Evolutionary conservation across 2,888 invertebrate species (phyloP).

Genomic region (Noctua pronuba): DNA sequence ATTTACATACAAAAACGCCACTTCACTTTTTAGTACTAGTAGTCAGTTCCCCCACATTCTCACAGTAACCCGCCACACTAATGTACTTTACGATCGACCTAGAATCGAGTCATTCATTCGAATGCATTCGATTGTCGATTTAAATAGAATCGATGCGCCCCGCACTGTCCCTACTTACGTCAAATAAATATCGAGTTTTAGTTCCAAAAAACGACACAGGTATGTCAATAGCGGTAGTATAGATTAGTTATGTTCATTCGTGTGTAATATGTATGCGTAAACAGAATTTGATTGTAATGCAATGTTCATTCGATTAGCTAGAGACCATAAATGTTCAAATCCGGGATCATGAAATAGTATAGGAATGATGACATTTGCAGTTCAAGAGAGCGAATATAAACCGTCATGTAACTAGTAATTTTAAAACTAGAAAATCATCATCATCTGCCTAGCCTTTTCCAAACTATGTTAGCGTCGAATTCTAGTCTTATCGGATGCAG

Average conservation of each 20-base stretch:
- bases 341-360: background rate
- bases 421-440: background rate
- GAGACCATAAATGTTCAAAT: slow-evolving; percentile 2
- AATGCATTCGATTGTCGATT: slow-evolving; percentile 63
- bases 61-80: slow-evolving; percentile 62
- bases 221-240: slow-evolving; percentile 62
- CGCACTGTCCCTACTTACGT: slow-evolving; percentile 58
- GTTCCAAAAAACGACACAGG: slow-evolving; percentile 65
- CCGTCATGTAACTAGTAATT: background rate
- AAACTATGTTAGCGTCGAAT: background rate
- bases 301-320: slow-evolving; percentile 16
- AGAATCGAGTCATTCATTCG: slow-evolving; percentile 64
- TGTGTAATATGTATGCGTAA: slow-evolving; percentile 55
- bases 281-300: slow-evolving; percentile 43
- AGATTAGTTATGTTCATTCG: slow-evolving; percentile 48
- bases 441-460: background rate
- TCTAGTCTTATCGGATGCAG: background rate
- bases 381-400: background rate
- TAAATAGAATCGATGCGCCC: slow-evolving; percentile 60
- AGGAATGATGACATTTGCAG: background rate
- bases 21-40: slow-evolving; percentile 47
- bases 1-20: slow-evolving; percentile 59
- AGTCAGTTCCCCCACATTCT: slow-evolving; percentile 53
- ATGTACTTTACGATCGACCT: slow-evolving; percentile 66
- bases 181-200: slow-evolving; percentile 68